phyloP scores from a whole-genome alignment of 2,113 vertebrate genomes.

The Pungitius pungitius region DNA sequence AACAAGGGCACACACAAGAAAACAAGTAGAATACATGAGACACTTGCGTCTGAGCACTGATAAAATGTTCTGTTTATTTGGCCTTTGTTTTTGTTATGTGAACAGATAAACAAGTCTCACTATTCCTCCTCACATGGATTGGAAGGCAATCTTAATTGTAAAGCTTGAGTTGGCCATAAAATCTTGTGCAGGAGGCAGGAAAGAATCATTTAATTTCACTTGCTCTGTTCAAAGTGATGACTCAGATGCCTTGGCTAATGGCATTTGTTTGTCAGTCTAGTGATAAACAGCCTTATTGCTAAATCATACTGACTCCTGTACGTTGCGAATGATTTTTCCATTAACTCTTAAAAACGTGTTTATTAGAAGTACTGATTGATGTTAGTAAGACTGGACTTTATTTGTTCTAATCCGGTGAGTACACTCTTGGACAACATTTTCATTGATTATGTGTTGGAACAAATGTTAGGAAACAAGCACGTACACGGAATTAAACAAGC shows the following conservation, averaged over 20 bases:
- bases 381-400: constrained; percentile 21
- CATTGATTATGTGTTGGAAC: not conserved
- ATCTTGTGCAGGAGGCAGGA: constrained; percentile 62
- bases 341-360: constrained; percentile 41
- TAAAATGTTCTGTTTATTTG: constrained; percentile 29
- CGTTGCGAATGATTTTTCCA: constrained; percentile 63
- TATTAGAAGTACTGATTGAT: constrained; percentile 37
- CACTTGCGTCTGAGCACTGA: constrained; percentile 6
- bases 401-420: constrained; percentile 27
- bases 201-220: constrained; percentile 57
- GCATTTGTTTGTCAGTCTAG: constrained; percentile 62
- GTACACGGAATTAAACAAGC: not conserved
- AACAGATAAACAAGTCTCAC: constrained; percentile 50
- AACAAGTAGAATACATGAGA: constrained; percentile 5
- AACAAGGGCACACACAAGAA: constrained; percentile 1
- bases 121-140: constrained; percentile 45
- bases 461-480: constrained; percentile 11
- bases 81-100: constrained; percentile 35
- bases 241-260: constrained; percentile 63
- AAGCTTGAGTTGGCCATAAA: constrained; percentile 57
- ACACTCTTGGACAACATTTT: constrained; percentile 21
- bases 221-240: constrained; percentile 57
- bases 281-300: constrained; percentile 61
- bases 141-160: constrained; percentile 65
- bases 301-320: constrained; percentile 63